Evolutionary conservation across 2,113 vertebrate species (phyloP), one percentile per base, ranked within the genome.

Genomic region (Dasypus novemcinctus): DNA sequence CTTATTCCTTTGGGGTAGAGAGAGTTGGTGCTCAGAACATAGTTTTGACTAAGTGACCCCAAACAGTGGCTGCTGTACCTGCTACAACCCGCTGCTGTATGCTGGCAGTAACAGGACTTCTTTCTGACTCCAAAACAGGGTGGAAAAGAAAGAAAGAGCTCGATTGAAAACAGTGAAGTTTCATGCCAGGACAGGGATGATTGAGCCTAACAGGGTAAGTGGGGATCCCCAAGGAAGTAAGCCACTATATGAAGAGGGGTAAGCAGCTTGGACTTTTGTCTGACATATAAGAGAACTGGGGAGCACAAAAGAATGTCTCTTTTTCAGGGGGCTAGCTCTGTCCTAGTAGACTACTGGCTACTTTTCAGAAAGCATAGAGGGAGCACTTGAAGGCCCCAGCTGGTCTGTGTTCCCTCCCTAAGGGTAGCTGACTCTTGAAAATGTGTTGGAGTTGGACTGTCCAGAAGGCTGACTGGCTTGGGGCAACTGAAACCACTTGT

Each of bases 81-180:
- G 2, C 46, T 38, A 69, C 33, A 87, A 9, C 90, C 52, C 46
- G 38, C 31, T 31, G 71, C 80, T 89, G 46, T 20, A 25, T 61
- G 29, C 6, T 21, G 84, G 54, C 64, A 87, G 59, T 96, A 95
- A 90, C n/a, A 1, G 13, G 31, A 95, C 80, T 97, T 97, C 52
- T 72, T 95, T 97, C 87, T 97, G 87, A 97, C 59, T 96, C 96
- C 61, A 20, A 7, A 92, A 96, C 97, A 99, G 98, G 96, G 98
- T 99, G 97, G 98, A 99, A 98, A 99, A 99, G 98, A 99, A 99
- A 97, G 99, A 99, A 97, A 97, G 99, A 90, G 99, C 99, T 20
- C 99, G 99, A 94, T 99, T 99, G 99, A 99, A 99, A 99, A 99
- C 99, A 0, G 99, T 99, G 97, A 99, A 99, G 98, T 99, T 99